Evolutionary conservation across 2,113 vertebrate species (phyloP), one percentile per base, ranked within the genome.

Genomic region (Lanius ludovicianus): DNA sequence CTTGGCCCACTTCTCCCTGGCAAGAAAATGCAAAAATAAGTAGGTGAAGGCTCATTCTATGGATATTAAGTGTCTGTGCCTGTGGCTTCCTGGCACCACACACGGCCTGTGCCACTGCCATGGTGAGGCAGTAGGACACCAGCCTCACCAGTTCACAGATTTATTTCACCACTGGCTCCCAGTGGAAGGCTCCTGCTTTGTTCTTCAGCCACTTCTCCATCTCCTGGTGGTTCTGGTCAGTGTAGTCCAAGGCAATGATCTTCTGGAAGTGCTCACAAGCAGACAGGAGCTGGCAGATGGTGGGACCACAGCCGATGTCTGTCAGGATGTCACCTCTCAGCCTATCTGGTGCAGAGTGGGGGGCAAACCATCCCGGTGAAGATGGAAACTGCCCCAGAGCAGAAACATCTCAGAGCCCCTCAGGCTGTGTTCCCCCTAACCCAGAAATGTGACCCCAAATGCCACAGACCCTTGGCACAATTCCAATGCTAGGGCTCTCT

Each of bases 271-370:
- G 37, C 37, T 37, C 37, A 37, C 37, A 37, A 19, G 97, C 96
- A 0, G 96, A 96, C 18, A 98, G 94, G 5, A 98, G 69, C 53
- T 95, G 95, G 84, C 97, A 95, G 84, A 95, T 95, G 41, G 96
- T 92, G 18, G 97, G 98, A n/a, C 97, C 94, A 2, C 96, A 94
- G 64, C 97, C 91, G 0, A 97, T 57, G 0, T 97, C 98, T 9
- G 94, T 85, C 81, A 97, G 64, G 56, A 76, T 91, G 10, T 89
- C 27, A 3, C 97, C 97, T 28, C 53, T 92, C 30, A 90, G 50
- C 37, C 73, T 28, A 0, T 95, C 97, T 97, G 83, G 41, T 6
- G 41, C 13, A 8, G 47, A 13, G 44, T 4, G 0, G 4, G 15
- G 22, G 22, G 14, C 6, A 33, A 46, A 49, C 11, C 15, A 1